Percentiles rank a stretch among this genome's conserved stretches.
Conservation (phyloP, 2,797 vertebrate species). For the Gymnopithys bicolor region DNA sequence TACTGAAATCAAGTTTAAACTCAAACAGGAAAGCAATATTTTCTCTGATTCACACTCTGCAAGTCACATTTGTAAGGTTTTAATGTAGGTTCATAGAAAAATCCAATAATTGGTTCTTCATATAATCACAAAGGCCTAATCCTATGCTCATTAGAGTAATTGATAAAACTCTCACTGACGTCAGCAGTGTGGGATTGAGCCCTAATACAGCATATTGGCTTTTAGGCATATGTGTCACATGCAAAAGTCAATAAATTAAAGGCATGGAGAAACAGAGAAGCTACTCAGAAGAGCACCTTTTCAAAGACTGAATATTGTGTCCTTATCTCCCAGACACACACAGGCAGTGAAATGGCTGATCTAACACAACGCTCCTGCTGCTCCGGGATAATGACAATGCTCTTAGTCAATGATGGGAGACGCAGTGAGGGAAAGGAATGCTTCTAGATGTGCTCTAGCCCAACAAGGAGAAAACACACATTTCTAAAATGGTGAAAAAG, state of each 20-base stretch:
- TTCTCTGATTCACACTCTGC: neutral
- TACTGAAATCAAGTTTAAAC: neutral
- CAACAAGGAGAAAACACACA: neutral
- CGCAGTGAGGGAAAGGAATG: neutral
- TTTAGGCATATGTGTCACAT: neutral
- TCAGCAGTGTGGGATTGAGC: slow-evolving; percentile 23
- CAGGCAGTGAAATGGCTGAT: slow-evolving; percentile 31
- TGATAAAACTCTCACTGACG: slow-evolving; percentile 24
- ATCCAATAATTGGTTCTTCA: slow-evolving; percentile 13
- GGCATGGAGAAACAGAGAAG: neutral
- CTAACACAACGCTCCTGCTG: neutral
- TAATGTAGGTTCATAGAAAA: slow-evolving; percentile 9
- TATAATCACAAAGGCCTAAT: slow-evolving; percentile 41
- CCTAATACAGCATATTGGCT: slow-evolving; percentile 3
- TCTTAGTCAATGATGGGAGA: neutral
- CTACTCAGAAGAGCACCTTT: slow-evolving; percentile 18
- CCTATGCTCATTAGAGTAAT: slow-evolving; percentile 43
- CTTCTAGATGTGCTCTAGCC: neutral
- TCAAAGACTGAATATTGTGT: neutral
- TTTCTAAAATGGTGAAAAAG: neutral
- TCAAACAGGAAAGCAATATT: neutral
- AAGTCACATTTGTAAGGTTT: neutral
- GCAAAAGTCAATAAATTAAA: neutral
- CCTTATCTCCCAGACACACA: slow-evolving; percentile 61
- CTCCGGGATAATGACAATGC: neutral